These are phyloP conservation scores for Chaetophractus vellerosus DNA, from an alignment of 2,797 vertebrate genomes.

Conservation along the genomic window DNA sequence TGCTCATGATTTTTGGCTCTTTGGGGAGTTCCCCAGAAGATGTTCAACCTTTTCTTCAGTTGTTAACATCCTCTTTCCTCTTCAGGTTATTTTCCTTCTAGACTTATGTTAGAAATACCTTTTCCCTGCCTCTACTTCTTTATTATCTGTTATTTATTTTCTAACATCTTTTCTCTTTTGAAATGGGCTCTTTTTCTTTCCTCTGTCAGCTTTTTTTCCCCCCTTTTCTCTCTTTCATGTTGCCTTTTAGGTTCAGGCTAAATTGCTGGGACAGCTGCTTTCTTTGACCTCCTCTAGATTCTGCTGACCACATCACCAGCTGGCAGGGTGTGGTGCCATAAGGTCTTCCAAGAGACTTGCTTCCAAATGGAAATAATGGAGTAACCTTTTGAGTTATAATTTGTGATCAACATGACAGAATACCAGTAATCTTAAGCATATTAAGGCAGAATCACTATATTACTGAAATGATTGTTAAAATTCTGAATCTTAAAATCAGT, in stretches of 20 bases:
- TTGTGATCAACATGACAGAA: conserved; percentile 37
- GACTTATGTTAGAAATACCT: not conserved
- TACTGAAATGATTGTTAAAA: conserved; percentile 2
- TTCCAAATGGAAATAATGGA: conserved; percentile 74
- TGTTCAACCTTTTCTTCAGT: not conserved
- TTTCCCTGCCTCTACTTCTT: not conserved
- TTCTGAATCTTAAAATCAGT: conserved; percentile 42
- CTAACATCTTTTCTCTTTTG: conserved; percentile 5
- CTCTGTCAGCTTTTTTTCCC: conserved; percentile 31
- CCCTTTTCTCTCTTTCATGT: conserved; percentile 31
- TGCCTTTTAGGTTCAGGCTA: not conserved
- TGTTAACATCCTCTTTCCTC: conserved; percentile 71
- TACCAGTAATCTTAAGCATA: conserved; percentile 52
- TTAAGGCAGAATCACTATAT: conserved; percentile 9
- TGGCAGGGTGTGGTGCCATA: conserved; percentile 67
- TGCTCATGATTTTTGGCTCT: conserved; percentile 46
- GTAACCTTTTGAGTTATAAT: conserved; percentile 63
- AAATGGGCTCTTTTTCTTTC: conserved; percentile 25
- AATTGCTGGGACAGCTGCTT: conserved; percentile 43
- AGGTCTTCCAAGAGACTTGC: conserved; percentile 58
- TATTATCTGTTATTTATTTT: conserved; percentile 26
- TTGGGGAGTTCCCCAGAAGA: not conserved
- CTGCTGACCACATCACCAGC: conserved; percentile 71
- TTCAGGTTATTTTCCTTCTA: conserved; percentile 50
- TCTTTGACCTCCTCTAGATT: conserved; percentile 12